A percentile compares a stretch with the other conserved stretches of the same genome.
Evolutionary conservation across 2,888 invertebrate species (phyloP).

Genomic region (Melipona beecheii): DNA sequence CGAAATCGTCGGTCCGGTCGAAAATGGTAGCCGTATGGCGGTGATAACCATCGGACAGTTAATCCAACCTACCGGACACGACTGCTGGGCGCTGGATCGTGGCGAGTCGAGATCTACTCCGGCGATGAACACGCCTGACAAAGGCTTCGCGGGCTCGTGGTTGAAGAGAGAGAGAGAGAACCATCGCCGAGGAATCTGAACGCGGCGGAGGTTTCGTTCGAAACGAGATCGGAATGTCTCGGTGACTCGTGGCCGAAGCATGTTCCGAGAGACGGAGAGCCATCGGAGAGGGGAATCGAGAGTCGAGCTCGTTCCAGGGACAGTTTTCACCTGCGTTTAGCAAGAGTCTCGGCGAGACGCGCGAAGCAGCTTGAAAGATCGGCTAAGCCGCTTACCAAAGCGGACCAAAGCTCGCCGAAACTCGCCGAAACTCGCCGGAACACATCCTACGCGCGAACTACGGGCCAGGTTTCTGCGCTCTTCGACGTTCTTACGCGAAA

Average conservation of each 20-base stretch:
- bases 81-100: conserved; percentile 43
- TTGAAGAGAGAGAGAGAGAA: conserved; percentile 9
- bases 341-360: conserved; percentile 52
- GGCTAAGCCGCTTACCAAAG: conserved; percentile 69
- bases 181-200: conserved; percentile 55
- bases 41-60: conserved; percentile 56
- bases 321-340: conserved; percentile 41
- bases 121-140: conserved; percentile 61
- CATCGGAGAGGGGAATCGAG: neutral
- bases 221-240: conserved; percentile 58
- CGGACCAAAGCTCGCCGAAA: conserved; percentile 52
- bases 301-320: neutral
- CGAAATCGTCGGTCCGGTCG: neutral
- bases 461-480: neutral
- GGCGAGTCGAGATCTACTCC: conserved; percentile 53
- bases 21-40: conserved; percentile 37
- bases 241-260: conserved; percentile 24
- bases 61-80: conserved; percentile 32
- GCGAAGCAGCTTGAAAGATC: conserved; percentile 64
- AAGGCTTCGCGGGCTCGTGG: conserved; percentile 20
- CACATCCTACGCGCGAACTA: neutral
- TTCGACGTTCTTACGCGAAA: conserved; percentile 26
- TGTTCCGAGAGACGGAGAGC: conserved; percentile 13
- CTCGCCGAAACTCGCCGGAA: conserved; percentile 43
- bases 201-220: conserved; percentile 14